Conservation (phyloP, 2,113 vertebrate species). For the Mormyrus lacerda region DNA sequence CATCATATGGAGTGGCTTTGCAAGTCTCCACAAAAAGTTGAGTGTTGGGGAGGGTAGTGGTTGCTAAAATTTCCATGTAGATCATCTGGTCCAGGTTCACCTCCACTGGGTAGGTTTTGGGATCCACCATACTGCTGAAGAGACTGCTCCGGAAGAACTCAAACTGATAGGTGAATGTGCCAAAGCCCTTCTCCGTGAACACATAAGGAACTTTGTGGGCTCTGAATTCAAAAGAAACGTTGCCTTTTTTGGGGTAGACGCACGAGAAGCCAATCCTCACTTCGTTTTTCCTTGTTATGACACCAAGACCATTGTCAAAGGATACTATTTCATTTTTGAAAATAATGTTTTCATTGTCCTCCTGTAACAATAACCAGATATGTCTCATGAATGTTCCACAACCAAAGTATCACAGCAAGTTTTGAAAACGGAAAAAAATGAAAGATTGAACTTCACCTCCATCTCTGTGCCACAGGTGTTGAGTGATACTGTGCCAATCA, state of each 20-base stretch:
- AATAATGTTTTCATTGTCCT: slow-evolving; percentile 46
- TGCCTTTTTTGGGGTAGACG: slow-evolving; percentile 50
- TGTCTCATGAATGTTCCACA: neutral
- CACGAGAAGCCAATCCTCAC: slow-evolving; percentile 53
- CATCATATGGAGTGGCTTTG: slow-evolving; percentile 55
- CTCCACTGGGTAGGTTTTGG: slow-evolving; percentile 48
- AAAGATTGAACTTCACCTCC: slow-evolving; percentile 37
- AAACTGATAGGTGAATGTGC: slow-evolving; percentile 13
- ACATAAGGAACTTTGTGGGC: slow-evolving; percentile 37
- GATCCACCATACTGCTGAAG: neutral
- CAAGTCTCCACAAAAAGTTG: slow-evolving; percentile 63
- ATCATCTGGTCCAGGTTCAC: slow-evolving; percentile 38
- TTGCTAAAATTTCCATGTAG: slow-evolving; percentile 52
- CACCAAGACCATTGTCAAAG: neutral
- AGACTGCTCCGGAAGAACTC: slow-evolving; percentile 44
- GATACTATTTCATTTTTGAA: slow-evolving; percentile 55
- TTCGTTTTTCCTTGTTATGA: slow-evolving; percentile 53
- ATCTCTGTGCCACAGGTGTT: slow-evolving; percentile 55
- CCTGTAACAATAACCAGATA: slow-evolving; percentile 35
- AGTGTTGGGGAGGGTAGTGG: slow-evolving; percentile 41
- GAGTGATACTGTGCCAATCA: slow-evolving; percentile 46
- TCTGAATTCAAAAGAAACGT: slow-evolving; percentile 35
- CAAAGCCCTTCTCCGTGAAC: slow-evolving; percentile 51
- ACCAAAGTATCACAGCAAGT: neutral
- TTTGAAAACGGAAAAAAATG: too few species aligned